phyloP scores from a whole-genome alignment of 2,113 vertebrate species.

The Elephantulus edwardii region DNA sequence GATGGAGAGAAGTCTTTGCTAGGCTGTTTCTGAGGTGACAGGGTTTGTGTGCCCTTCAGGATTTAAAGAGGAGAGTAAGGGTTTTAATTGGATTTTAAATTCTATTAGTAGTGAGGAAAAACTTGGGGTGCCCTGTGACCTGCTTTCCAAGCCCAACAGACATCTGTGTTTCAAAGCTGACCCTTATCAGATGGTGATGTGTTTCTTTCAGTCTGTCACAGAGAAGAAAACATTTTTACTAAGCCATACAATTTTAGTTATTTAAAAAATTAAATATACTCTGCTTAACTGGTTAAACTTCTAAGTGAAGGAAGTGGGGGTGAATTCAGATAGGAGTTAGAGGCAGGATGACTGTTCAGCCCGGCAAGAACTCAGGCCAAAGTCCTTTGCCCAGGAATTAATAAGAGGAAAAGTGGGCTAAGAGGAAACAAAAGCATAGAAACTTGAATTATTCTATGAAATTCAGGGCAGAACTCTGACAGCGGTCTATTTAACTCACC shows the following conservation, averaged over 20 bases:
- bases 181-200: slow-evolving; percentile 43
- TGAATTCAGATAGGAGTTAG: background rate
- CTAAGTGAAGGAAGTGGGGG: background rate
- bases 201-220: slow-evolving; percentile 31
- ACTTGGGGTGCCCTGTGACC: background rate
- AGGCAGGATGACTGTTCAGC: background rate
- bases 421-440: slow-evolving; percentile 24
- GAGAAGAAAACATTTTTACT: background rate
- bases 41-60: slow-evolving; percentile 33
- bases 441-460: slow-evolving; percentile 55
- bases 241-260: background rate
- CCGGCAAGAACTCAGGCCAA: background rate
- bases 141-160: background rate
- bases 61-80: slow-evolving; percentile 39
- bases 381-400: background rate
- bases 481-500: slow-evolving; percentile 31
- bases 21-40: slow-evolving; percentile 15
- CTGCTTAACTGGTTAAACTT: background rate
- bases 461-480: slow-evolving; percentile 47
- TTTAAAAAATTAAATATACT: background rate
- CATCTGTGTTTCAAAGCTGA: slow-evolving; percentile 23
- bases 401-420: background rate
- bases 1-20: background rate
- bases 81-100: slow-evolving; percentile 71
- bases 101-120: slow-evolving; percentile 43